phyloP scores from a whole-genome alignment of 2,888 invertebrate genomes.

The Mamestra brassicae region DNA sequence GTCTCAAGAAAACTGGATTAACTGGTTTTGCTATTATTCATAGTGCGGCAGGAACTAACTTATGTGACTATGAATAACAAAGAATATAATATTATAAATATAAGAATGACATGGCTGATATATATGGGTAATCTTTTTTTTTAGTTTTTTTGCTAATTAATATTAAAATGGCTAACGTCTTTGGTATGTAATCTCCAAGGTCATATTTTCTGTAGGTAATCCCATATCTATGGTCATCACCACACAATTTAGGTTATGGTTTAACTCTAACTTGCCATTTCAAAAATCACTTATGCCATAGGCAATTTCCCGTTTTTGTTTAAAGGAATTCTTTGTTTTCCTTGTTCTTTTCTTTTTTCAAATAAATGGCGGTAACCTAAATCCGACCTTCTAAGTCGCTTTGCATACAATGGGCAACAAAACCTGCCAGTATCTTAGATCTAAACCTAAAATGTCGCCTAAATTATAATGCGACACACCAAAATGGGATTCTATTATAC shows the following conservation, averaged over 20 bases:
- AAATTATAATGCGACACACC: conserved; percentile 66
- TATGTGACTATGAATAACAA: conserved; percentile 19
- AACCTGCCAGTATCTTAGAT: conserved; percentile 65
- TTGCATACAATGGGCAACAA: conserved; percentile 68
- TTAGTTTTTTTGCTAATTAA: conserved; percentile 1
- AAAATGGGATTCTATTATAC: conserved; percentile 61
- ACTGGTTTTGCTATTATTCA: conserved; percentile 45
- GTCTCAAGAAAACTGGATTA: conserved; percentile 42
- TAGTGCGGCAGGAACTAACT: conserved; percentile 13
- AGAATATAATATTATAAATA: background rate
- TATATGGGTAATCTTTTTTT: conserved; percentile 6
- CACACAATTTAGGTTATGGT: background rate
- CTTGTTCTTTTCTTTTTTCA: background rate
- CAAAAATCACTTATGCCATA: background rate
- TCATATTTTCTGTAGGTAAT: background rate
- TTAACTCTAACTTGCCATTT: background rate
- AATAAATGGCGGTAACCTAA: conserved; percentile 31
- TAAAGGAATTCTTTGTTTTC: too few species aligned
- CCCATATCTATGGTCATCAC: background rate
- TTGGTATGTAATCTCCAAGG: conserved; percentile 4
- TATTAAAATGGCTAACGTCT: conserved; percentile 6
- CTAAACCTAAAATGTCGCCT: conserved; percentile 61
- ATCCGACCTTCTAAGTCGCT: conserved; percentile 39
- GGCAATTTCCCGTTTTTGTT: background rate
- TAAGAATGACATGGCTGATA: background rate